phyloP scores from a whole-genome alignment of 2,113 vertebrate species.

The Poicephalus gulielmi region DNA sequence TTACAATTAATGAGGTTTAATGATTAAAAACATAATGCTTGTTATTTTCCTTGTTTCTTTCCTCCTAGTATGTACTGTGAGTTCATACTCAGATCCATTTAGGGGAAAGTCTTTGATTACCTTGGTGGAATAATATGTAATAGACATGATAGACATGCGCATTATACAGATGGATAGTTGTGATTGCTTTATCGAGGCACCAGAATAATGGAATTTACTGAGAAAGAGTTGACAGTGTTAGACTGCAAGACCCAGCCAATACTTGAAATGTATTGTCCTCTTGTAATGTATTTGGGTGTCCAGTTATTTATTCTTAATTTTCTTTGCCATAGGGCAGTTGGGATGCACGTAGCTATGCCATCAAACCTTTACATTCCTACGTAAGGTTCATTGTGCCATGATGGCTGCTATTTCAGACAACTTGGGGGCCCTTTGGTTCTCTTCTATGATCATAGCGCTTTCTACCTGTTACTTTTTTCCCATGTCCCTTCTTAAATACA shows the following conservation, averaged over 20 bases:
- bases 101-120: neutral
- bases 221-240: neutral
- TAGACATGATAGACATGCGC: neutral
- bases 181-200: neutral
- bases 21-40: neutral
- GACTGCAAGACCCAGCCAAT: neutral
- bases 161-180: neutral
- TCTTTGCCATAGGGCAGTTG: neutral
- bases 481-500: neutral
- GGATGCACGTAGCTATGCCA: neutral
- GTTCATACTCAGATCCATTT: neutral
- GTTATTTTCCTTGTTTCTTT: fast-evolving
- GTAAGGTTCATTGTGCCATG: neutral
- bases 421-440: neutral
- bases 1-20: neutral
- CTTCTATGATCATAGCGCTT: neutral
- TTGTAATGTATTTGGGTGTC: neutral
- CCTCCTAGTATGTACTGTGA: neutral
- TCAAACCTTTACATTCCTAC: neutral
- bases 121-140: neutral
- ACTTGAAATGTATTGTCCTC: neutral
- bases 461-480: neutral
- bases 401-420: neutral
- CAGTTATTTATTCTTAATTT: neutral
- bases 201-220: neutral